These are phyloP conservation scores for Allygus modestus DNA, from an alignment of 2,888 invertebrate genomes.

Conservation along the genomic window DNA sequence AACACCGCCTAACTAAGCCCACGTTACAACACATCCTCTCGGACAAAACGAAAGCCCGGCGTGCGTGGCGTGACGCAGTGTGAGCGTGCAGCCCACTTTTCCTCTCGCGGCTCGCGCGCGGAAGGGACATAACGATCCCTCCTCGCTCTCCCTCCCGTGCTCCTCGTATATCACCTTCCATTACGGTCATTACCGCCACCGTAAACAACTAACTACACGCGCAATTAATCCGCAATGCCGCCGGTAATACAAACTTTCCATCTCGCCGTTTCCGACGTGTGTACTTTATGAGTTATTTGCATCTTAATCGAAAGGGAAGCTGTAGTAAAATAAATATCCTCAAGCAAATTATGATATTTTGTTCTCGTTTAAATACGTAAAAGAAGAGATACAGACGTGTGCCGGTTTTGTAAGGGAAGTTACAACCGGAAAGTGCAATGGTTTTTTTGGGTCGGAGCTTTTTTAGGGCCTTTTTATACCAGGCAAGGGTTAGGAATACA, in stretches of 20 bases:
- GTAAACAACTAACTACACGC: background rate
- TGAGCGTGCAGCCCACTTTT: slow-evolving; percentile 21
- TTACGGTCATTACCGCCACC: background rate
- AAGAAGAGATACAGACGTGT: no score
- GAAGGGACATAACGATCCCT: background rate
- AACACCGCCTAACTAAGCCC: background rate
- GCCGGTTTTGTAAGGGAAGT: no score
- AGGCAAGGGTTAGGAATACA: no score
- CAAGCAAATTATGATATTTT: no score
- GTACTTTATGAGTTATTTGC: no score
- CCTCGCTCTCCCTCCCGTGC: slow-evolving; percentile 4
- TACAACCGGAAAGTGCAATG: no score
- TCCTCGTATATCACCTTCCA: background rate
- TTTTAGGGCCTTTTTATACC: no score
- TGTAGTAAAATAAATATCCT: no score
- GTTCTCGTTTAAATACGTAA: no score
- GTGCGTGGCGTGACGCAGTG: background rate
- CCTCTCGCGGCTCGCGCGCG: slow-evolving; percentile 9
- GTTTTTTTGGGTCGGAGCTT: no score
- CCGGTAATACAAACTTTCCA: background rate
- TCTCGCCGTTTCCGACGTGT: background rate
- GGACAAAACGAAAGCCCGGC: slow-evolving; percentile 10
- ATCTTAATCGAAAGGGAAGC: no score
- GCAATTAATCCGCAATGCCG: background rate
- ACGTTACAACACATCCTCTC: slow-evolving; percentile 13